phyloP scores from a whole-genome alignment of 2,113 vertebrate species.

The Leucopsar rothschildi region DNA sequence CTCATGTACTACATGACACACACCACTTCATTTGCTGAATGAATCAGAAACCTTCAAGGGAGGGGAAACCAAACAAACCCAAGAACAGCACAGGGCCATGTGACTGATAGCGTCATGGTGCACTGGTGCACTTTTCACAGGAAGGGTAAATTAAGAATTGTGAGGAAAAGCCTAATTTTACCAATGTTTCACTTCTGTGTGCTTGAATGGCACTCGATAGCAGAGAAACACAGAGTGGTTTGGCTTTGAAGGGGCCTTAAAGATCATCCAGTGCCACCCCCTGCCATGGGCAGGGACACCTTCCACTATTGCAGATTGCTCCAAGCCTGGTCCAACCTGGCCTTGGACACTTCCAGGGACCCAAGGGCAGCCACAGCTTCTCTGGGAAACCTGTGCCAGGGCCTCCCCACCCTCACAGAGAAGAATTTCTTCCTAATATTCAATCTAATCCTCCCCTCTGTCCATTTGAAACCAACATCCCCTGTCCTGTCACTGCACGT shows the following conservation, averaged over 20 bases:
- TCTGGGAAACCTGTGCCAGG: background rate
- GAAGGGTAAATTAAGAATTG: constrained; percentile 41
- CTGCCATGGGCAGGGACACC: background rate
- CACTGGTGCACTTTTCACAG: background rate
- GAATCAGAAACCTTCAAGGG: constrained; percentile 17
- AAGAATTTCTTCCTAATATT: background rate
- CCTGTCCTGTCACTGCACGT: background rate
- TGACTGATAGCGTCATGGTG: background rate
- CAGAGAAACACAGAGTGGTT: background rate
- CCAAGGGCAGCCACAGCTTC: background rate
- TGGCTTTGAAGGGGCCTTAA: background rate
- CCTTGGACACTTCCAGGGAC: background rate
- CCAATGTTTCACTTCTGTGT: constrained; percentile 42
- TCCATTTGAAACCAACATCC: background rate
- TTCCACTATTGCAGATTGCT: background rate
- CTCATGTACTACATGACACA: background rate
- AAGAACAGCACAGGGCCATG: background rate
- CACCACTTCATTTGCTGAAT: background rate
- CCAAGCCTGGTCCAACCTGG: accelerated
- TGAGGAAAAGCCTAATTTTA: constrained; percentile 22
- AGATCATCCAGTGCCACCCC: background rate
- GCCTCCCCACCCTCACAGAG: background rate
- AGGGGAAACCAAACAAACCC: constrained; percentile 30
- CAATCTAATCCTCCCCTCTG: background rate
- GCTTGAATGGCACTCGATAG: background rate